Evolutionary conservation across 1,140 invertebrate species (phyloP), one percentile per base, ranked within the genome.

Genomic region (Drosophila saltans): DNA sequence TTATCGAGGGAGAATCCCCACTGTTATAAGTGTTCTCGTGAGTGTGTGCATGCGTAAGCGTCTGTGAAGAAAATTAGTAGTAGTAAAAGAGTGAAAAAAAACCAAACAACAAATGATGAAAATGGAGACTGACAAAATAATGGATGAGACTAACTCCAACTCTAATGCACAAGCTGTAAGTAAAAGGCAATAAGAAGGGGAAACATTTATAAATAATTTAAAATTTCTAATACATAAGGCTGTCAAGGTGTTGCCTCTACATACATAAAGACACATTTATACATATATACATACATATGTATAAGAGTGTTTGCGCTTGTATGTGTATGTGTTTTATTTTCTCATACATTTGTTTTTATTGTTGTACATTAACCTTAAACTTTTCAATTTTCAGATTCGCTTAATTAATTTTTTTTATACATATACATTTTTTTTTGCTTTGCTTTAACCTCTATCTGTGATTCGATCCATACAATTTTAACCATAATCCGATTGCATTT

Each of bases 71-170:
- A 57, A 72, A 75, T 72, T 74, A 83, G 9, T 72, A 78, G n/a
- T n/a, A n/a, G n/a, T n/a, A 81, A 73, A 74, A 60, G 78, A 52
- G 45, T 52, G 45, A 52, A 52, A 52, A 80, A 65, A 90, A 90
- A 75, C 76, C 69, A 63, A 81, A 86, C 68, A 91, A 80, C 75
- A 91, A 85, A 92, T 92, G 91, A 91, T 93, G 83, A 93, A 93
- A 92, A 93, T 93, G 93, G 93, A 93, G 92, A 93, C 93, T 91
- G 93, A 93, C 90, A 93, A 93, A 92, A 92, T 93, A 76, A 92
- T 93, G 86, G 93, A 93, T 78, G 93, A 93, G 71, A 90, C 92
- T 73, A 93, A 93, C 85, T 92, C 91, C 61, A 93, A 93, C 88
- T 92, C 91, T 63, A 92, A 92, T 86, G 90, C 91, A 74, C 91